Evolutionary conservation across 2,113 vertebrate genomes (phyloP).

Genomic region (Sakesphorus luctuosus): DNA sequence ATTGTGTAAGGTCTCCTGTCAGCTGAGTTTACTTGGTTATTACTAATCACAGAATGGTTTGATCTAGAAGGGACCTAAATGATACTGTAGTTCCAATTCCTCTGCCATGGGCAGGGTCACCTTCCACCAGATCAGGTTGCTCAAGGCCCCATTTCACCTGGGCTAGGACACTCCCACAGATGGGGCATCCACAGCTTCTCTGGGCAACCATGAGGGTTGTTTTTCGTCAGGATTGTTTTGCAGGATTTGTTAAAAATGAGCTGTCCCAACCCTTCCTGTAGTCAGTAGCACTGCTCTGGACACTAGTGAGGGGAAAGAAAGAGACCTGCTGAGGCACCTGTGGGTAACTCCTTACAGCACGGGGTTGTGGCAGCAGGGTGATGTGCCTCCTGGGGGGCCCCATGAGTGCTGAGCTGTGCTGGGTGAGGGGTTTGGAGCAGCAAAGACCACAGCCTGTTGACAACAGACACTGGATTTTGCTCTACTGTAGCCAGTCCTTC

Average conservation of each 20-base stretch:
- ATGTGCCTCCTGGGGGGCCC: no score
- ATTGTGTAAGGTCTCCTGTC: neutral
- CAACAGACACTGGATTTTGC: neutral
- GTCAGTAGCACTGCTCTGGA: neutral
- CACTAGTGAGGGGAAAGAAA: neutral
- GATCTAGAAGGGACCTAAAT: neutral
- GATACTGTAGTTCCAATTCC: neutral
- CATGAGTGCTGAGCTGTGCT: neutral
- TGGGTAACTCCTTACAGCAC: neutral
- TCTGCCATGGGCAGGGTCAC: neutral
- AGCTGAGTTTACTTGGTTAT: neutral
- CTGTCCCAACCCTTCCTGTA: neutral
- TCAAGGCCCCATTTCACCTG: neutral
- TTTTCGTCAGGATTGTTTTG: neutral
- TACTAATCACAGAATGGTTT: neutral
- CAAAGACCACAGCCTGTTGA: rapidly evolving
- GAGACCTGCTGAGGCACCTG: neutral
- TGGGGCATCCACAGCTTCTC: neutral
- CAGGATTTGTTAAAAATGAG: neutral
- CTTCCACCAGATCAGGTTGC: neutral
- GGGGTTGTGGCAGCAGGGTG: neutral
- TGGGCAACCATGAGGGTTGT: neutral
- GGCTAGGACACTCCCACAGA: neutral
- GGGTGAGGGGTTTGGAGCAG: neutral
- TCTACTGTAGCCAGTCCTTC: neutral